Evolutionary conservation across 1,140 invertebrate genomes (phyloP), one percentile per base, ranked within the genome.

Genomic region (Pachyrhynchus sulphureomaculatus): DNA sequence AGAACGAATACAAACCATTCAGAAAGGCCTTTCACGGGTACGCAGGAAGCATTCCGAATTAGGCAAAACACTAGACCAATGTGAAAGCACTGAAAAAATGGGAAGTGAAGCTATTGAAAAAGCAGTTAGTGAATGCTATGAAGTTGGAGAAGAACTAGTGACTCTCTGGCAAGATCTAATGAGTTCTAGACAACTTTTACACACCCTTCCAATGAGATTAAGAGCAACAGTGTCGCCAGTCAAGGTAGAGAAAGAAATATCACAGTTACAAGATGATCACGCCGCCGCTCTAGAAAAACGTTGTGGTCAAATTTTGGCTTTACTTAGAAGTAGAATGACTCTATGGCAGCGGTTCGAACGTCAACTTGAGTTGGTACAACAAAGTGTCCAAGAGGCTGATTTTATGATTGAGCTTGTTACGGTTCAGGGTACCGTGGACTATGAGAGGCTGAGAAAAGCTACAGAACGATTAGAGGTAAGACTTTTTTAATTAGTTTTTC

Each of bases 331-430:
- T 41, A 81, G 87, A 6, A 68, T 88, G 15, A 81, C 79, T 8
- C 72, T 92, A 4, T 92, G 90, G 90, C 77, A 84, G 26, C 77
- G 87, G 21, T 91, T 90, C 67, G 88, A 91, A 65, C 77, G 82
- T 13, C 88, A 90, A 66, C 72, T 91, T 56, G 89, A 92, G 66
- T 68, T 86, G 72, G 88, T 92, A 1, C 87, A 91, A 47, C 85
- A 89, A 26, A 89, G 88, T 0, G 87, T 91, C 0, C 82, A 90
- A 54, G 88, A 92, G 65, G 88, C 89, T 0, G 89, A 91, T 73
- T 92, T 90, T 67, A 91, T 91, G 89, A 89, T 91, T 78, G 89
- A 92, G 68, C 74, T 92, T 10, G 78, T 92, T 2, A 88, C 87
- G 1, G 86, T 92, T 0, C 88, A 91, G 70, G 89, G 88, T 10